Conservation (phyloP, 1,140 invertebrate genomes). For the Saccostrea cuccullata region DNA sequence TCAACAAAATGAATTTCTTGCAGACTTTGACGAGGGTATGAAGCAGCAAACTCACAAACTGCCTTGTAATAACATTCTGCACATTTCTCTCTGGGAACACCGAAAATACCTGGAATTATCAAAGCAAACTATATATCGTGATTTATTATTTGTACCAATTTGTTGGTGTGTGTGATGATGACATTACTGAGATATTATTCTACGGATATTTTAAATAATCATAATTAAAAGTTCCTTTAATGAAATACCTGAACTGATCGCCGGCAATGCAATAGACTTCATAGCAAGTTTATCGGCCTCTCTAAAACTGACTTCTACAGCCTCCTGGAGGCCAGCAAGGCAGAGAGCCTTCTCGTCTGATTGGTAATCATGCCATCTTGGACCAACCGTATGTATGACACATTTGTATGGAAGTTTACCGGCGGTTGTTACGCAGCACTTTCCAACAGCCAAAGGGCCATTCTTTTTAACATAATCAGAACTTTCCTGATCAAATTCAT, state of each 20-base stretch:
- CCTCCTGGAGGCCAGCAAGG: slow-evolving; percentile 51
- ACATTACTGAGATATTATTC: too few species aligned
- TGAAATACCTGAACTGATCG: slow-evolving; percentile 64
- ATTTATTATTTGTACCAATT: too few species aligned
- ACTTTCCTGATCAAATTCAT: slow-evolving; percentile 56
- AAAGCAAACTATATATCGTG: too few species aligned
- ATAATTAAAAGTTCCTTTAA: too few species aligned
- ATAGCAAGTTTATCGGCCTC: slow-evolving; percentile 43
- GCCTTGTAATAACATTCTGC: slow-evolving; percentile 50
- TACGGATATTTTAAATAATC: too few species aligned
- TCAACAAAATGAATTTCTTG: slow-evolving; percentile 59
- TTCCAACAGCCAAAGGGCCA: slow-evolving; percentile 55
- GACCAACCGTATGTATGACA: slow-evolving; percentile 66
- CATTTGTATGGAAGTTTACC: slow-evolving; percentile 57
- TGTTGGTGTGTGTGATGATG: too few species aligned
- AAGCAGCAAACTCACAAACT: slow-evolving; percentile 16
- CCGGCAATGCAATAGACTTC: slow-evolving; percentile 60
- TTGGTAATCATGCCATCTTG: slow-evolving; percentile 56
- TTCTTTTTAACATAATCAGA: slow-evolving; percentile 50
- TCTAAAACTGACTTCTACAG: slow-evolving; percentile 56
- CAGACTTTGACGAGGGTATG: not conserved
- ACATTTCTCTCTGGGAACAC: slow-evolving; percentile 56
- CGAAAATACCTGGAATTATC: slow-evolving; percentile 59
- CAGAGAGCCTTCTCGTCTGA: slow-evolving; percentile 57
- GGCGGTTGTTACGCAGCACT: slow-evolving; percentile 55